These are phyloP conservation scores for Cyprinus carpio DNA, from an alignment of 2,113 vertebrate species.

Conservation along the genomic window DNA sequence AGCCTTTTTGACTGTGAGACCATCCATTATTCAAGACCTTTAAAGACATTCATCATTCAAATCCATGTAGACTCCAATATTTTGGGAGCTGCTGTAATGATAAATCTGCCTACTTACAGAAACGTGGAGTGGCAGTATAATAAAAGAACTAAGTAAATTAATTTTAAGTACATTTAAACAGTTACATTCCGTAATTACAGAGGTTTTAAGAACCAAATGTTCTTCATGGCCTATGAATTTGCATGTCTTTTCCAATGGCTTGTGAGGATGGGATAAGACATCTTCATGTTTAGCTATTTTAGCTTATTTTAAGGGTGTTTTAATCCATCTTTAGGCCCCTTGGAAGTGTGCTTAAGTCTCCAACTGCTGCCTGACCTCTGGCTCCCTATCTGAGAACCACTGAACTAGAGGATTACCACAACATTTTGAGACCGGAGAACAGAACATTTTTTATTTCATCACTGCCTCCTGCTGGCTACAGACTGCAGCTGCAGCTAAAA, in stretches of 20 bases:
- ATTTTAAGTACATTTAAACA: too few relatives aligned
- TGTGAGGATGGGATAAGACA: too few relatives aligned
- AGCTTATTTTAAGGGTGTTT: too few relatives aligned
- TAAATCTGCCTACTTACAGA: not conserved
- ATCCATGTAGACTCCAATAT: not conserved
- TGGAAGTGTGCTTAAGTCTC: too few relatives aligned
- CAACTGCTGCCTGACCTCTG: not conserved
- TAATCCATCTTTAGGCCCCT: too few relatives aligned
- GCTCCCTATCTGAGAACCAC: not conserved
- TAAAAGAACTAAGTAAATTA: too few relatives aligned
- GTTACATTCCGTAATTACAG: too few relatives aligned
- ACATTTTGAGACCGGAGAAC: not conserved
- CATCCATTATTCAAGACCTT: not conserved
- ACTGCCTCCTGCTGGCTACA: constrained; percentile 69
- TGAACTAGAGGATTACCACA: not conserved
- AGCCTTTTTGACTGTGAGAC: not conserved
- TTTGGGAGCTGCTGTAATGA: not conserved
- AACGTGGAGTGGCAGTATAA: too few relatives aligned
- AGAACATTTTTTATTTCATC: constrained; percentile 25
- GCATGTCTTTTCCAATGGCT: too few relatives aligned
- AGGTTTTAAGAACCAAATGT: too few relatives aligned
- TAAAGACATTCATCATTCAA: not conserved
- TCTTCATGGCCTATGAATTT: too few relatives aligned
- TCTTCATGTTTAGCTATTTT: too few relatives aligned
- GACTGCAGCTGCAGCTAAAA: not conserved